Percentiles rank a stretch among this genome's conserved stretches.
Evolutionary conservation across 2,113 vertebrate genomes (phyloP).

Genomic region (Pogonocichla stellata): DNA sequence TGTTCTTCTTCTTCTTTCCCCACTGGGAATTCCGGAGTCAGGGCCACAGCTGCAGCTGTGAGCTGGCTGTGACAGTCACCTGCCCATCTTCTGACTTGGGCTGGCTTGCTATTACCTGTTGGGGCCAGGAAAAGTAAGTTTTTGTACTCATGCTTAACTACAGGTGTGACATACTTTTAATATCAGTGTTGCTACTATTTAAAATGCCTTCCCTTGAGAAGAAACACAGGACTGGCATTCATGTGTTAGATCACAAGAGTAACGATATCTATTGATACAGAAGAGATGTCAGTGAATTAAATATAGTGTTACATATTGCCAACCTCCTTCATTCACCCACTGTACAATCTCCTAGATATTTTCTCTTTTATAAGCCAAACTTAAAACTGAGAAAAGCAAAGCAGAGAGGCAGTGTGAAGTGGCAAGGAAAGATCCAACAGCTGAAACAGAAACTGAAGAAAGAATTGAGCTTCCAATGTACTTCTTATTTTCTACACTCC

Average conservation of each 20-base stretch:
- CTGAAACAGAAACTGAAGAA: neutral
- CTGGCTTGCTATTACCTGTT: neutral
- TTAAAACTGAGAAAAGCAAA: neutral
- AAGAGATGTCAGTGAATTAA: neutral
- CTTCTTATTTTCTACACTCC: neutral
- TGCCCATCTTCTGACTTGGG: accelerated
- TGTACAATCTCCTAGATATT: neutral
- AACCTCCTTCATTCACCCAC: neutral
- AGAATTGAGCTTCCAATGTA: neutral
- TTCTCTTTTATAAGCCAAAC: neutral
- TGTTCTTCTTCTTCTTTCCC: neutral
- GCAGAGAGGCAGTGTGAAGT: neutral
- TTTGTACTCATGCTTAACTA: neutral
- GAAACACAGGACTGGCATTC: neutral
- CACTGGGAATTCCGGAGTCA: neutral
- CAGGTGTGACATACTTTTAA: neutral
- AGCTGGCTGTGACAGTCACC: neutral
- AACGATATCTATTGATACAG: neutral
- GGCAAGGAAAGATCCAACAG: neutral
- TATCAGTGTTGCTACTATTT: neutral
- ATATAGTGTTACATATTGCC: neutral
- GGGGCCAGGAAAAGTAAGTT: neutral
- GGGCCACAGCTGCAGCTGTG: neutral
- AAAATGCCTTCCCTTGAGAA: neutral
- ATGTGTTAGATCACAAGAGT: neutral